phyloP scores from a whole-genome alignment of 2,797 vertebrate genomes.

The Rhinophrynus dorsalis region DNA sequence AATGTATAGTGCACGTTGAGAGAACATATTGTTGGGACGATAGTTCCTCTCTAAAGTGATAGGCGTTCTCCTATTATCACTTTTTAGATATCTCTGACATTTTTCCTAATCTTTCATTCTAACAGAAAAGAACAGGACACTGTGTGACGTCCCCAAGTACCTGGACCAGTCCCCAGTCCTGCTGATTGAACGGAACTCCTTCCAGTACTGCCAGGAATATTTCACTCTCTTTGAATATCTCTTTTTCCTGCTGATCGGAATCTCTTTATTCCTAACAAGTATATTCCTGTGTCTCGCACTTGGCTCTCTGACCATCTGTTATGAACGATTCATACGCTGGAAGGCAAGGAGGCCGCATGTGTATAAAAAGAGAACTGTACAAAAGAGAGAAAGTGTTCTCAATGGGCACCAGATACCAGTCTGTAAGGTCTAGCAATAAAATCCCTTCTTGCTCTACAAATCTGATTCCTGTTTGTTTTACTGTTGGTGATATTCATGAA shows the following conservation, averaged over 20 bases:
- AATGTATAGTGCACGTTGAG: no score
- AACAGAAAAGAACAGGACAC: slow-evolving; percentile 58
- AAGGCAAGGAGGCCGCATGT: background rate
- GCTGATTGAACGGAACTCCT: slow-evolving; percentile 62
- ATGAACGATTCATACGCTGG: slow-evolving; percentile 11
- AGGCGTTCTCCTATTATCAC: no score
- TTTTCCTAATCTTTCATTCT: slow-evolving; percentile 24
- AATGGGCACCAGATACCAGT: background rate
- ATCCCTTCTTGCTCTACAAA: no score
- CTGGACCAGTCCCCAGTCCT: slow-evolving; percentile 55
- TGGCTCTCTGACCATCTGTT: slow-evolving; percentile 53
- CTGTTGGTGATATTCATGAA: no score
- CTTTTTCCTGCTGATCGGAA: slow-evolving; percentile 59
- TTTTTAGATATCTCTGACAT: no score
- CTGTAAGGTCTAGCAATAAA: background rate
- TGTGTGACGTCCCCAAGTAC: slow-evolving; percentile 57
- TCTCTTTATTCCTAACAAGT: slow-evolving; percentile 63
- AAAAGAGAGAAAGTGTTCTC: background rate
- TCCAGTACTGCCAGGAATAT: slow-evolving; percentile 56
- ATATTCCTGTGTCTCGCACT: slow-evolving; percentile 61
- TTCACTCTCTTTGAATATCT: slow-evolving; percentile 52
- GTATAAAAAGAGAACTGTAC: background rate
- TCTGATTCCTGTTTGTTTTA: no score
- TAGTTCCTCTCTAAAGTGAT: background rate
- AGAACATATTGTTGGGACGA: background rate